A percentile compares a stretch with the other conserved stretches of the same genome.
phyloP scores from a whole-genome alignment of 1,140 invertebrate species.

The Sitophilus oryzae region DNA sequence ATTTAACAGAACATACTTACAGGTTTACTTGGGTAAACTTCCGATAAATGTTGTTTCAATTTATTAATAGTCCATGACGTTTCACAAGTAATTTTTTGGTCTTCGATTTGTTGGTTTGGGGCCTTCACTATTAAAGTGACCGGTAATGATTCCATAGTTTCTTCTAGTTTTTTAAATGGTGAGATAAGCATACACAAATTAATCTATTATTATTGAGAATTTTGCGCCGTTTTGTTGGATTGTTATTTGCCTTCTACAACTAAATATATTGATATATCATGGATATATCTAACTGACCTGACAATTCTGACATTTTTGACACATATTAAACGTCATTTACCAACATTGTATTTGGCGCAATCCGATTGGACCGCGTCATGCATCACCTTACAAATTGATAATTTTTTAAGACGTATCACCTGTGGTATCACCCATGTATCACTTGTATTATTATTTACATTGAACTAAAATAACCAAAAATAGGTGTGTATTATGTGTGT shows the following conservation, averaged over 20 bases:
- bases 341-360: conserved; percentile 20
- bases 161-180: not conserved
- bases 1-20: conserved; percentile 51
- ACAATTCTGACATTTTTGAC: conserved; percentile 8
- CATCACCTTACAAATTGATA: not conserved
- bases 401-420: too few relatives aligned
- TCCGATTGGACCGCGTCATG: conserved; percentile 9
- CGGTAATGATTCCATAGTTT: conserved; percentile 46
- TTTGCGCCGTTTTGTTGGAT: not conserved
- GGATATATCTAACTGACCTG: conserved; percentile 1
- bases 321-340: conserved; percentile 9
- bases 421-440: not conserved
- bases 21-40: conserved; percentile 84
- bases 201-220: conserved; percentile 7
- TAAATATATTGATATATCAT: not conserved
- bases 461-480: too few relatives aligned
- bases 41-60: conserved; percentile 74
- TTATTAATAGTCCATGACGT: conserved; percentile 77
- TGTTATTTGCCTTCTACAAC: not conserved
- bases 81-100: conserved; percentile 76
- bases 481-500: too few relatives aligned
- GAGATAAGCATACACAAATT: conserved; percentile 1
- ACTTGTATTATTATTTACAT: too few relatives aligned
- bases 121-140: conserved; percentile 78
- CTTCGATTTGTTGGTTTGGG: conserved; percentile 82